Percentiles rank a stretch among this genome's conserved stretches.
phyloP scores from a whole-genome alignment of 2,797 vertebrate species.

The Scleropages formosus region DNA sequence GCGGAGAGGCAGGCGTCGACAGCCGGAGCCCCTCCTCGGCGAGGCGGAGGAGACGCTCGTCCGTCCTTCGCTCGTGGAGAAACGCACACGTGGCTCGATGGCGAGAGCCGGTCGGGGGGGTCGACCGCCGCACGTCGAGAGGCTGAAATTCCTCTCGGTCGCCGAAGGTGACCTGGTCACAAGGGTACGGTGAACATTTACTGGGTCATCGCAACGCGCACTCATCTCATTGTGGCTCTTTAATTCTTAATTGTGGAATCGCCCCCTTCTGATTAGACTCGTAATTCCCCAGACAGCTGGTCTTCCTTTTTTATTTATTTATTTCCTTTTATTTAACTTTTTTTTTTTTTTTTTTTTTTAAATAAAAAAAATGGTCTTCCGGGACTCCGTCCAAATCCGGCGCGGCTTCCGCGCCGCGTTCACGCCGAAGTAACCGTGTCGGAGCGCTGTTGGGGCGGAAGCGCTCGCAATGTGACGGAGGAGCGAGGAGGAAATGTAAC shows the following conservation, averaged over 20 bases:
- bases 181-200: slow-evolving; percentile 57
- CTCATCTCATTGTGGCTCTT: slow-evolving; percentile 61
- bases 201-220: slow-evolving; percentile 56
- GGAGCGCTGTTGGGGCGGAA: slow-evolving; percentile 16
- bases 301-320: slow-evolving; percentile 44
- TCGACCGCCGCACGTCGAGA: background rate
- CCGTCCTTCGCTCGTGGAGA: too few relatives aligned
- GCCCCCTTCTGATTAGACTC: slow-evolving; percentile 60
- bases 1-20: background rate
- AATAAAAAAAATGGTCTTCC: slow-evolving; percentile 49
- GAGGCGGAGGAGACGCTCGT: too few relatives aligned
- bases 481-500: slow-evolving; percentile 21
- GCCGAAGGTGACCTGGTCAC: slow-evolving; percentile 50
- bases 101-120: too few relatives aligned
- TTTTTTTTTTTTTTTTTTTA: slow-evolving; percentile 33
- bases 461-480: slow-evolving; percentile 14
- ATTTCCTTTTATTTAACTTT: too few relatives aligned
- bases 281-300: slow-evolving; percentile 64
- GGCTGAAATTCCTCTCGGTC: slow-evolving; percentile 26
- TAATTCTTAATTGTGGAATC: slow-evolving; percentile 65
- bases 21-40: background rate
- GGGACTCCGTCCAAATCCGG: slow-evolving; percentile 60
- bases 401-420: slow-evolving; percentile 36
- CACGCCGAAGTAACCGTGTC: slow-evolving; percentile 20
- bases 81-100: too few relatives aligned